A percentile compares a stretch with the other conserved stretches of the same genome.
These are phyloP conservation scores for Premnoplex brunnescens DNA, from an alignment of 2,797 vertebrate genomes.

Conservation along the genomic window DNA sequence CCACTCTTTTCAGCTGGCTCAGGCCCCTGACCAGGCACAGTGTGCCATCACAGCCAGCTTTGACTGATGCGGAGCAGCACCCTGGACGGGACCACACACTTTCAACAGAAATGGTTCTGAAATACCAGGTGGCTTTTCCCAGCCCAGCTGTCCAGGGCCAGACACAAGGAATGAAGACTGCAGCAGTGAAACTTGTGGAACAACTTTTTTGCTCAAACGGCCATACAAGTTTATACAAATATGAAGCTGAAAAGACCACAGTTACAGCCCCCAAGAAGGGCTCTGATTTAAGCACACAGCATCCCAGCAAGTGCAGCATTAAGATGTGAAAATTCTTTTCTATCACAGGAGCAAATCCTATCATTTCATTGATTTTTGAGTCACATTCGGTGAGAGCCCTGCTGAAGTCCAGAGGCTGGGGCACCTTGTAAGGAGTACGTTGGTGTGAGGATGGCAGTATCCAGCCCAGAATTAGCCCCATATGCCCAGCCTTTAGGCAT, in stretches of 20 bases:
- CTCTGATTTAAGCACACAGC: background rate
- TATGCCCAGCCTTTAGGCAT: background rate
- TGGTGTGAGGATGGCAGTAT: background rate
- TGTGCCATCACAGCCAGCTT: background rate
- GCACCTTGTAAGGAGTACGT: background rate
- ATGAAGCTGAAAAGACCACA: background rate
- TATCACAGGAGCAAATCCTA: background rate
- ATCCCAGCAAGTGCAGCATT: background rate
- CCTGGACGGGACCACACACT: too few relatives aligned
- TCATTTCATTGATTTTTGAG: background rate
- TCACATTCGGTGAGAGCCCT: background rate
- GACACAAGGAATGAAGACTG: background rate
- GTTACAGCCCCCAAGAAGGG: background rate
- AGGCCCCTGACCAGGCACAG: fast-evolving
- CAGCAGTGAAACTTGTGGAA: background rate
- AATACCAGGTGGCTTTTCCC: background rate
- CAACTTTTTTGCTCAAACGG: background rate
- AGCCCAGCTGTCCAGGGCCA: background rate
- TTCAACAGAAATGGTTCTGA: background rate
- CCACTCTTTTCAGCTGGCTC: background rate
- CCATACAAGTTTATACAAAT: background rate
- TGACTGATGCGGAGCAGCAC: background rate
- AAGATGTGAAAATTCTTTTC: background rate
- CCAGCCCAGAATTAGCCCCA: background rate
- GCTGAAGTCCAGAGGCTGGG: background rate